These are phyloP conservation scores for Montifringilla adamsi DNA, from an alignment of 2,113 vertebrate genomes.

Conservation along the genomic window DNA sequence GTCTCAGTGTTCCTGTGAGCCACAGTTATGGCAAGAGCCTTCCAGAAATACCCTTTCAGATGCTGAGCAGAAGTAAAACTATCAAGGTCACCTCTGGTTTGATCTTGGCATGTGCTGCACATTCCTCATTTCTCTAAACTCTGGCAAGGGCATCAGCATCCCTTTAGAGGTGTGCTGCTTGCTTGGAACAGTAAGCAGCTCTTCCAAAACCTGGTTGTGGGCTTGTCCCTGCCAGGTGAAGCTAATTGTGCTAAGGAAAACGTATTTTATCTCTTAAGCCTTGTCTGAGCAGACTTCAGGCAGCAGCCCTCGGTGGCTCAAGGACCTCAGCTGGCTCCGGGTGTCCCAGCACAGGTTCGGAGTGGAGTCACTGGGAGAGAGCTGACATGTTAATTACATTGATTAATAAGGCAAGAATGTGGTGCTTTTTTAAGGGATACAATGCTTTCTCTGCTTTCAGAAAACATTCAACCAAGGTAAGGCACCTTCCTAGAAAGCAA, in stretches of 20 bases:
- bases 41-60: neutral
- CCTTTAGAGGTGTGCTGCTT: neutral
- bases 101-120: neutral
- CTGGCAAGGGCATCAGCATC: neutral
- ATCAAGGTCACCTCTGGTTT: neutral
- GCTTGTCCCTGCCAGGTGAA: neutral
- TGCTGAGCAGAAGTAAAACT: neutral
- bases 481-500: neutral
- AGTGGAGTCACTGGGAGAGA: neutral
- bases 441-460: neutral
- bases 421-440: fast-evolving
- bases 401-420: fast-evolving
- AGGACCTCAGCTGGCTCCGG: neutral
- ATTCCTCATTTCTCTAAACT: neutral
- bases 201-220: neutral
- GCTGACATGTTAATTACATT: neutral
- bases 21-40: neutral
- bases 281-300: neutral
- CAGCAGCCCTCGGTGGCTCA: fast-evolving
- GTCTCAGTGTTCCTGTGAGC: neutral
- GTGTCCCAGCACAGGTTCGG: neutral
- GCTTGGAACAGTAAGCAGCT: neutral
- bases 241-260: neutral
- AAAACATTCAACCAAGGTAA: neutral
- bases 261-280: neutral